Evolutionary conservation across 2,113 vertebrate species (phyloP).

Genomic region (Craseonycteris thonglongyai): DNA sequence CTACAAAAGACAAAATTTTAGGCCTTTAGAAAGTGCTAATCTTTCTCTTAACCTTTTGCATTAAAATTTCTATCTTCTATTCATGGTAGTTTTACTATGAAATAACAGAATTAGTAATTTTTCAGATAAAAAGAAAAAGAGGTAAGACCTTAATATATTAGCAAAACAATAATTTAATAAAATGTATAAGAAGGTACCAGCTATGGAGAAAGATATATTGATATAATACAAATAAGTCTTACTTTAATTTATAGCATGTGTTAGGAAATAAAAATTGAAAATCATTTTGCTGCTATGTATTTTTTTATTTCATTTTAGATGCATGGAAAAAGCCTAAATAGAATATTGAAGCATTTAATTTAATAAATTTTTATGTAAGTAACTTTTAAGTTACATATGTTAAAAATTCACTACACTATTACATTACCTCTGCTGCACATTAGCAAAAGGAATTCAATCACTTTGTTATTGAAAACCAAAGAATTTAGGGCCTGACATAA

Average conservation of each 20-base stretch:
- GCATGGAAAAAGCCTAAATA: background rate
- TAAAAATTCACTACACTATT: conserved; percentile 11
- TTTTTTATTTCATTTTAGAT: background rate
- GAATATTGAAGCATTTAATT: background rate
- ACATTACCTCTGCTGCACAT: background rate
- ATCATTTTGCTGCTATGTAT: background rate
- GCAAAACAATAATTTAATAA: background rate
- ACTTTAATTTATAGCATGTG: background rate
- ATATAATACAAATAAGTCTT: background rate
- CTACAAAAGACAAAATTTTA: background rate
- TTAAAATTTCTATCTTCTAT: conserved; percentile 1
- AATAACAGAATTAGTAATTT: background rate
- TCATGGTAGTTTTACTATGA: background rate
- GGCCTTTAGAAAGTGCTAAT: background rate
- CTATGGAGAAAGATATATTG: background rate
- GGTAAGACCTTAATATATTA: background rate
- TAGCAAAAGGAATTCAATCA: conserved; percentile 24
- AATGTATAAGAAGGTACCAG: background rate
- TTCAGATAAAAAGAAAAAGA: conserved; percentile 20
- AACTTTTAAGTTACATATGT: background rate
- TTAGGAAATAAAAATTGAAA: conserved; percentile 2
- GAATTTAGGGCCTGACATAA: background rate
- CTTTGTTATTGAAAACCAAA: background rate
- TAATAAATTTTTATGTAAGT: conserved; percentile 27
- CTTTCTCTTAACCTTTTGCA: background rate